phyloP scores from a whole-genome alignment of 2,797 vertebrate species.

The Chaenodraco wilsoni region DNA sequence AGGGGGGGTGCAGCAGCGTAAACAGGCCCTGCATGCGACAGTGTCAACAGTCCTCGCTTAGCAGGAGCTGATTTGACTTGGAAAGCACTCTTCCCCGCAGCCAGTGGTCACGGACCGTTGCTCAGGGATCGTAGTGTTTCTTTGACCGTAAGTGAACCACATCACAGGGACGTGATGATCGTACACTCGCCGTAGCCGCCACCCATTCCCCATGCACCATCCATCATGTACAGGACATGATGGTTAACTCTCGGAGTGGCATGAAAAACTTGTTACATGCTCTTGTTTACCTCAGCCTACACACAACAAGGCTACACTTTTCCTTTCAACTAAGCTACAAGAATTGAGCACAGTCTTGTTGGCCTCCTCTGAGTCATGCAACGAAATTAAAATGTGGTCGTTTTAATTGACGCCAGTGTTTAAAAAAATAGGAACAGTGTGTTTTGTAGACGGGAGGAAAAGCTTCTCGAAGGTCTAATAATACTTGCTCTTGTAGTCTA shows the following conservation, averaged over 20 bases:
- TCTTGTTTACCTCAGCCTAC: constrained; percentile 34
- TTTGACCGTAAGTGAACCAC: constrained; percentile 83
- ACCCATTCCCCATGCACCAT: constrained; percentile 35
- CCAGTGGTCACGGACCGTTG: constrained; percentile 89
- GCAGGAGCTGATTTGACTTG: constrained; percentile 86
- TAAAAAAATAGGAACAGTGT: constrained; percentile 58
- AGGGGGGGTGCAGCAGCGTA: constrained; percentile 51
- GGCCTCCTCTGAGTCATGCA: constrained; percentile 59
- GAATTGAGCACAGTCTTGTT: constrained; percentile 37
- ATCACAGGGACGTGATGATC: constrained; percentile 72
- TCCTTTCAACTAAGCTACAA: constrained; percentile 64
- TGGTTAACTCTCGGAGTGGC: constrained; percentile 56
- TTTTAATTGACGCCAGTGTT: constrained; percentile 63
- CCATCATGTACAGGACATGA: constrained; percentile 61
- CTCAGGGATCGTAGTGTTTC: constrained; percentile 78
- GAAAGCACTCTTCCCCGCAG: constrained; percentile 83
- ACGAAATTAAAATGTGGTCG: constrained; percentile 61
- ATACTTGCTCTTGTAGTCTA: constrained; percentile 44
- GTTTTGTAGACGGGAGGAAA: constrained; percentile 52
- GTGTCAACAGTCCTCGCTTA: constrained; percentile 76
- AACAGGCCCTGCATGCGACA: constrained; percentile 70
- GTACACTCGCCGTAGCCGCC: constrained; percentile 44
- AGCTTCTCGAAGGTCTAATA: constrained; percentile 49
- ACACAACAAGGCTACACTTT: constrained; percentile 61
- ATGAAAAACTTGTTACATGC: constrained; percentile 51